Base-by-base conservation (phyloP, 2,797 vertebrate species). In the Sebastes taczanowskii region DNA sequence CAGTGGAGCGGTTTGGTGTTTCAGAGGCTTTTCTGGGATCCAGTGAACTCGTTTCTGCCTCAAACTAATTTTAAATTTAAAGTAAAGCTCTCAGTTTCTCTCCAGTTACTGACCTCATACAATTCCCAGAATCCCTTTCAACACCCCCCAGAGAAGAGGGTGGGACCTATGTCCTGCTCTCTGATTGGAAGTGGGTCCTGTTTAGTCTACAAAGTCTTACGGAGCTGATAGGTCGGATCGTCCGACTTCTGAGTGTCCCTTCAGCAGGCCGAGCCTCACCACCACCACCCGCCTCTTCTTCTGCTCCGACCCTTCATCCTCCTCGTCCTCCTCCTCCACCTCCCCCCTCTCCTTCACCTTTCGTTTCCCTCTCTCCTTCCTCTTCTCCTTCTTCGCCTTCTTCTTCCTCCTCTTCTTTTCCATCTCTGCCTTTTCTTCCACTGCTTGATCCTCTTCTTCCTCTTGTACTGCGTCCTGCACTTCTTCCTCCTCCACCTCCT, bases 231-330 rank as follows among this genome's bases (percentile, higher is more conserved):
- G 81, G 84, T 91, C 92, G 0, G 92, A 87, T 4, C 89, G 83
- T 18, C 92, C 92, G 0, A 94, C 90, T 59, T 93, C 92, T 0
- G 91, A 92, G 69, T 92, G 91, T 71, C 91, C 91, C 60, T 92
- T 92, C n/a, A 93, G 80, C 74, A 91, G 59, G 27, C 79, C 91
- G 1, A 94, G 86, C 53, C 93, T 86, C 65, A 93, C 92, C 80
- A 93, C 93, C 76, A 93, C 91, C 70, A 94, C 94, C 80, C 86
- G 69, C 63, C 81, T 91, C 89, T 92, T 93, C 84, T 93, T 93
- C 76, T 88, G 62, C 78, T 86, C 89, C 0, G 62, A 67, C 8
- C 27, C 86, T 4, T 86, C 88, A 1, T 90, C 84, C 0, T 77
- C 80, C 0, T 82, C 84, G 0, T 89, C 85, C 0, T 84, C 81